phyloP scores from a whole-genome alignment of 2,888 invertebrate genomes.

The Labia minor region DNA sequence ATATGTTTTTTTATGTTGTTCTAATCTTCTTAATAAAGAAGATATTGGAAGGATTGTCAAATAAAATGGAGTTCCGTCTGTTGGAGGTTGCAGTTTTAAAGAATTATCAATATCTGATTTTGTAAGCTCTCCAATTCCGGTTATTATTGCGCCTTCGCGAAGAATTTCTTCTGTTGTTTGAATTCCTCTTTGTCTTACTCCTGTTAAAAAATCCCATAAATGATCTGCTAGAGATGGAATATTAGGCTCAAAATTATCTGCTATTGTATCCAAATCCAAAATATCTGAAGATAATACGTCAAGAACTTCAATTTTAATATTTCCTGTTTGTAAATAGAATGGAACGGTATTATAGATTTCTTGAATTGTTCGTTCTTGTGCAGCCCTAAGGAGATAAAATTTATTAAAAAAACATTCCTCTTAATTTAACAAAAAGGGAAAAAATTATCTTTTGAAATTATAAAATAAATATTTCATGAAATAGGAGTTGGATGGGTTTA shows the following conservation, averaged over 20 bases:
- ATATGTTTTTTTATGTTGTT: conserved; percentile 57
- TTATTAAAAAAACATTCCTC: neutral
- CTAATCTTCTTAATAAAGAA: conserved; percentile 60
- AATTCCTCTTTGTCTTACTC: conserved; percentile 61
- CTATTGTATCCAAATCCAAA: conserved; percentile 68
- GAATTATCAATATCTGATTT: conserved; percentile 43
- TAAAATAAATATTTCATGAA: neutral
- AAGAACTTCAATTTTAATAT: conserved; percentile 55
- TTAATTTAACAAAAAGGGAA: neutral
- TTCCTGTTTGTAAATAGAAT: conserved; percentile 55
- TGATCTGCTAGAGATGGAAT: conserved; percentile 65
- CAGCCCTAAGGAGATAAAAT: conserved; percentile 46
- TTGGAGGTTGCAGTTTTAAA: conserved; percentile 61
- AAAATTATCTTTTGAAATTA: neutral
- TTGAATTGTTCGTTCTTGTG: conserved; percentile 66
- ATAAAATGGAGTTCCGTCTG: conserved; percentile 58
- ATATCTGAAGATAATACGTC: conserved; percentile 65
- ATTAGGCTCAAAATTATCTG: conserved; percentile 71
- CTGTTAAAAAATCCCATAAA: conserved; percentile 72
- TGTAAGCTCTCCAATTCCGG: conserved; percentile 68
- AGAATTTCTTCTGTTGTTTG: conserved; percentile 83
- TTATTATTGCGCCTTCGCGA: conserved; percentile 66
- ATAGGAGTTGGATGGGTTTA: too few species aligned
- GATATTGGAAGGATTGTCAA: conserved; percentile 68
- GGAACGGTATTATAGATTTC: conserved; percentile 70